Percentiles rank a stretch among this genome's conserved stretches.
These are phyloP conservation scores for Meteorus sp. DNA, from an alignment of 1,140 invertebrate genomes.

Conservation along the genomic window DNA sequence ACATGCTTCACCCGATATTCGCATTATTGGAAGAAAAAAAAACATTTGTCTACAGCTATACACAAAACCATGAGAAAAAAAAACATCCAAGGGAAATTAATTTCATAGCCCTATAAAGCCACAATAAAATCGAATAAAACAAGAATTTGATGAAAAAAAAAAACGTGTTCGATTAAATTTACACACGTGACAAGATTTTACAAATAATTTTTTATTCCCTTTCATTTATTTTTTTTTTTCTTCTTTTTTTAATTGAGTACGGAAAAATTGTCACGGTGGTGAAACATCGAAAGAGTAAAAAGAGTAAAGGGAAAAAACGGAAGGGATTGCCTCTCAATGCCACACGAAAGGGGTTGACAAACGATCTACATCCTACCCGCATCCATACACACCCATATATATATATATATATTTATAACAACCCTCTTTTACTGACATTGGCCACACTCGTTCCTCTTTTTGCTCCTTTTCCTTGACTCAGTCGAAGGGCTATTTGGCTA, in stretches of 20 bases:
- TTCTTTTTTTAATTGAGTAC: not conserved
- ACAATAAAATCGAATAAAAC: too few species aligned
- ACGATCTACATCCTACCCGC: slow-evolving; percentile 9
- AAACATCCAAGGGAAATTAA: too few species aligned
- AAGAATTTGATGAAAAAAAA: too few species aligned
- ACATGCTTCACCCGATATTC: slow-evolving; percentile 45
- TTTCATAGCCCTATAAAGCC: too few species aligned
- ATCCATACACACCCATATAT: too few species aligned
- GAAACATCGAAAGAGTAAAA: not conserved
- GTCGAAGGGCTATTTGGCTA: slow-evolving; percentile 39
- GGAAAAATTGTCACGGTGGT: not conserved
- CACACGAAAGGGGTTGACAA: slow-evolving; percentile 19
- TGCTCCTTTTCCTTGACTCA: not conserved
- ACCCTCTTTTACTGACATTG: not conserved
- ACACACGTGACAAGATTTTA: too few species aligned
- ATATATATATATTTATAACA: too few species aligned
- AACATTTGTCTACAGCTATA: too few species aligned
- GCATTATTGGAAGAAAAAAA: slow-evolving; percentile 43
- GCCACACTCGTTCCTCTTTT: not conserved
- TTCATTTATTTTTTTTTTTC: too few species aligned
- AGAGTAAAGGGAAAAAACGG: not conserved
- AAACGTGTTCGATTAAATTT: too few species aligned
- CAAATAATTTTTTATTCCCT: too few species aligned
- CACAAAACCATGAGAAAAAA: too few species aligned
- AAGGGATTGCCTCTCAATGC: slow-evolving; percentile 12